A percentile compares a stretch with the other conserved stretches of the same genome.
phyloP scores from a whole-genome alignment of 30 jellyfish, hydroid and myxozoan species.

The Turritopsis dohrnii region DNA sequence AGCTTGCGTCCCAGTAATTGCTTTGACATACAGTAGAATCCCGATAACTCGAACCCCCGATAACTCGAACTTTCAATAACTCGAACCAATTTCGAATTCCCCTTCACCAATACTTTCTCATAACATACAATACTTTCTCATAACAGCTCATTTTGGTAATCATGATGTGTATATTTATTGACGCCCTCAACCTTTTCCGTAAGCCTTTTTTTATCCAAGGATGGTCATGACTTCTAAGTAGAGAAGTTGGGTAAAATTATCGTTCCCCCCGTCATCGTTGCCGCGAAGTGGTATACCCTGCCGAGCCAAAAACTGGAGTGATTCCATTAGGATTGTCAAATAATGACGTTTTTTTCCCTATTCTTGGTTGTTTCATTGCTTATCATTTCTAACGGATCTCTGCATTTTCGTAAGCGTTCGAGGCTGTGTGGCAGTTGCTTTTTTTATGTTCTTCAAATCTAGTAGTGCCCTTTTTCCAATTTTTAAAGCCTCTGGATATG shows the following conservation, averaged over 20 bases:
- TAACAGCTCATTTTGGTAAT: conserved; percentile 29
- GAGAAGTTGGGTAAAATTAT: conserved; percentile 34
- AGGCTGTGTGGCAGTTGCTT: conserved; percentile 38
- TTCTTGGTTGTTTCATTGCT: conserved; percentile 23
- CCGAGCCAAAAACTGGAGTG: conserved; percentile 28
- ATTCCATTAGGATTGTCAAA: conserved; percentile 19
- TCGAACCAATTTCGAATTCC: too few relatives aligned
- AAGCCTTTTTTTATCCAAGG: conserved; percentile 31
- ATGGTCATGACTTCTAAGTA: conserved; percentile 30
- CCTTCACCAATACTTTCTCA: too few relatives aligned
- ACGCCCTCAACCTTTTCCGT: conserved; percentile 26
- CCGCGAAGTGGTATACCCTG: conserved; percentile 38
- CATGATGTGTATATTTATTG: conserved; percentile 26
- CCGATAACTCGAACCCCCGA: too few relatives aligned
- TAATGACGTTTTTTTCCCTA: conserved; percentile 31
- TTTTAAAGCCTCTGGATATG: conserved; percentile 27
- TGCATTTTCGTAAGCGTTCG: conserved; percentile 32
- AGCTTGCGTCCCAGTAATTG: too few relatives aligned
- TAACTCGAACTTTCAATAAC: too few relatives aligned
- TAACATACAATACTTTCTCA: too few relatives aligned
- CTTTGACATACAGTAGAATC: too few relatives aligned
- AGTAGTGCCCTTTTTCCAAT: conserved; percentile 31
- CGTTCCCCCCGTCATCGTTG: conserved; percentile 30
- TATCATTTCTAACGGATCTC: conserved; percentile 22
- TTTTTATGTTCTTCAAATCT: conserved; percentile 5